A percentile compares a stretch with the other conserved stretches of the same genome.
Conservation (phyloP, 2,797 vertebrate genomes). For the Amblyraja radiata region DNA sequence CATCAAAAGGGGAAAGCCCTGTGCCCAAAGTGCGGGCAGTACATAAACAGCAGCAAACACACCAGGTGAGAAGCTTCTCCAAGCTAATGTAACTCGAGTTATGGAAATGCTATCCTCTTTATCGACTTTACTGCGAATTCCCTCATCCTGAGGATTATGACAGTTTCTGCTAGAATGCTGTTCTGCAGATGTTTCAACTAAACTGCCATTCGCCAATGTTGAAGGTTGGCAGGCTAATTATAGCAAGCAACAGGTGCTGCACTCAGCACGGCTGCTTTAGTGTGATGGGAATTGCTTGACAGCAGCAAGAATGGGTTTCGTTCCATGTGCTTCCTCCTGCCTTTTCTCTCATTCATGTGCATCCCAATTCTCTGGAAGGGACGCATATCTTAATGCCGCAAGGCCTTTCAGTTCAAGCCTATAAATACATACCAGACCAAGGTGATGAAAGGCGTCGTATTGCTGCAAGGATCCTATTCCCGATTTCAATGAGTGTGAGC, state of each 20-base stretch:
- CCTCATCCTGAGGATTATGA: background rate
- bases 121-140: background rate
- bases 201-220: background rate
- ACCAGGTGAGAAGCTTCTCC: constrained; percentile 55
- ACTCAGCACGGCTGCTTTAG: background rate
- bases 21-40: constrained; percentile 64
- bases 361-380: background rate
- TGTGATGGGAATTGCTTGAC: background rate
- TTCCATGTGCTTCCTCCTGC: background rate
- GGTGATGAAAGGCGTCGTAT: background rate
- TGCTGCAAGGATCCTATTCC: background rate
- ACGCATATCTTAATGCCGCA: background rate
- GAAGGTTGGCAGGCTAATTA: background rate
- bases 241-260: background rate
- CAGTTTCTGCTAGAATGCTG: background rate
- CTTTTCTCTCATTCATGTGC: background rate
- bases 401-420: background rate
- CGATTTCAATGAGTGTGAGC: background rate
- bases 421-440: background rate
- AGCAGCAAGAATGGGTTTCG: background rate
- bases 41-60: constrained; percentile 59
- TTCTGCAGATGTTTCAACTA: background rate
- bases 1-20: constrained; percentile 65
- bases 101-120: background rate
- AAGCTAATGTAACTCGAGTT: background rate